These are phyloP conservation scores for Neoaliturus tenellus DNA, from an alignment of 2,888 invertebrate genomes.

Conservation along the genomic window DNA sequence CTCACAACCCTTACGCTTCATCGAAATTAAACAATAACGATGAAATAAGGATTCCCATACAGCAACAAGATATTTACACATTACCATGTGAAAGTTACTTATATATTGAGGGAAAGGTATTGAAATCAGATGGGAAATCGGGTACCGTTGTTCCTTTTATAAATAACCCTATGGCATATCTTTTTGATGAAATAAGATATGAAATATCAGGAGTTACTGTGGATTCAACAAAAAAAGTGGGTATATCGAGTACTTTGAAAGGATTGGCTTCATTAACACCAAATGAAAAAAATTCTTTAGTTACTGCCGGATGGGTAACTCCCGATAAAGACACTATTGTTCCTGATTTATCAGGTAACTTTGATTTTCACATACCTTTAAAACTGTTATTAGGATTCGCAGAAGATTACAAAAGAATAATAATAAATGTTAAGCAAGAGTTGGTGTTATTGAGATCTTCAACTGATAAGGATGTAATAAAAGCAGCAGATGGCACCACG, in stretches of 20 bases:
- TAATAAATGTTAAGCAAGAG: conserved; percentile 71
- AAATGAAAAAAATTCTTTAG: conserved; percentile 14
- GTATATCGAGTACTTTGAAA: conserved; percentile 56
- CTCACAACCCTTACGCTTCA: conserved; percentile 67
- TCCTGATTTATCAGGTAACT: conserved; percentile 64
- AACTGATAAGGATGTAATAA: conserved; percentile 67
- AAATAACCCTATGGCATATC: conserved; percentile 53
- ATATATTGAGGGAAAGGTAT: conserved; percentile 59
- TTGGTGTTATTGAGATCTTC: conserved; percentile 67
- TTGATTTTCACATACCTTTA: conserved; percentile 68
- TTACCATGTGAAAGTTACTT: conserved; percentile 67
- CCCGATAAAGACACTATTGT: neutral
- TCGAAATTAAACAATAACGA: conserved; percentile 67
- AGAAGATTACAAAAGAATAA: conserved; percentile 70
- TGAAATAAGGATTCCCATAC: conserved; percentile 69
- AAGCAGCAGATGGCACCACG: conserved; percentile 51
- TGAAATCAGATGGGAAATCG: conserved; percentile 17
- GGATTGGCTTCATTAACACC: conserved; percentile 24
- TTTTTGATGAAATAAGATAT: conserved; percentile 56
- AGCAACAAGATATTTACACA: conserved; percentile 68
- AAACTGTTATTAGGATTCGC: conserved; percentile 69
- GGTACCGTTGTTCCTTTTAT: conserved; percentile 34
- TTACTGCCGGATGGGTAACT: neutral
- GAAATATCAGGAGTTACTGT: conserved; percentile 56
- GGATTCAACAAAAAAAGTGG: conserved; percentile 53